These are phyloP conservation scores for Rhimphoctona megacephalus DNA, from an alignment of 2,888 invertebrate species.

Conservation along the genomic window DNA sequence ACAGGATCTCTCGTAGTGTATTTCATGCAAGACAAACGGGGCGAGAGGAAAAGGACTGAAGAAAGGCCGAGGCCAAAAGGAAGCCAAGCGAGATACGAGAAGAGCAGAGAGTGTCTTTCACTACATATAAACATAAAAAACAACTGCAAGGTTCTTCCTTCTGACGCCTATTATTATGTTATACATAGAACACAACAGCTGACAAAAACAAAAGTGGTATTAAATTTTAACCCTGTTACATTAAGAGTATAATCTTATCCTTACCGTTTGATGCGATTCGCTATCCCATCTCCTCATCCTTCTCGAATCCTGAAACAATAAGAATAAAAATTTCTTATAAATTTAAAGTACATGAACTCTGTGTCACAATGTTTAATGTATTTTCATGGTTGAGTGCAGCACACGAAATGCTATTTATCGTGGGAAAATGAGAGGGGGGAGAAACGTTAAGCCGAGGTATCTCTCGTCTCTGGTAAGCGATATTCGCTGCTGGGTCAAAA, in stretches of 20 bases:
- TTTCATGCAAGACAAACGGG: slow-evolving; percentile 45
- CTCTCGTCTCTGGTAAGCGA: slow-evolving; percentile 40
- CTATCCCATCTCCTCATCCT: slow-evolving; percentile 5
- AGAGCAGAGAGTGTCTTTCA: not conserved
- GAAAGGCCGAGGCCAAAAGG: slow-evolving; percentile 18
- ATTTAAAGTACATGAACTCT: not conserved
- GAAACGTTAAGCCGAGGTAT: slow-evolving; percentile 31
- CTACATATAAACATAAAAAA: not conserved
- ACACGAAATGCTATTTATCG: not conserved
- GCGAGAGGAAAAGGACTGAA: slow-evolving; percentile 9
- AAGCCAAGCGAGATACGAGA: slow-evolving; percentile 4
- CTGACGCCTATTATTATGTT: not conserved
- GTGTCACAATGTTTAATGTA: not conserved
- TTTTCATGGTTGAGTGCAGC: not conserved
- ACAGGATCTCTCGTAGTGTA: slow-evolving; percentile 40
- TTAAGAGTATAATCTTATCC: not conserved
- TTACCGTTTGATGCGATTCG: slow-evolving; percentile 52
- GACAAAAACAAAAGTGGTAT: not conserved
- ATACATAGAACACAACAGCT: not conserved
- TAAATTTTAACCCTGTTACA: not conserved
- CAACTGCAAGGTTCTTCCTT: not conserved
- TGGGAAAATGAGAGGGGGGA: slow-evolving; percentile 1
- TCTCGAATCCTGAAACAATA: slow-evolving; percentile 47
- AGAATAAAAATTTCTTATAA: not conserved
- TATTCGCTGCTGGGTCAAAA: slow-evolving; percentile 34